Evolutionary conservation across 2,797 vertebrate species (phyloP).

Genomic region (Propithecus perrieri): DNA sequence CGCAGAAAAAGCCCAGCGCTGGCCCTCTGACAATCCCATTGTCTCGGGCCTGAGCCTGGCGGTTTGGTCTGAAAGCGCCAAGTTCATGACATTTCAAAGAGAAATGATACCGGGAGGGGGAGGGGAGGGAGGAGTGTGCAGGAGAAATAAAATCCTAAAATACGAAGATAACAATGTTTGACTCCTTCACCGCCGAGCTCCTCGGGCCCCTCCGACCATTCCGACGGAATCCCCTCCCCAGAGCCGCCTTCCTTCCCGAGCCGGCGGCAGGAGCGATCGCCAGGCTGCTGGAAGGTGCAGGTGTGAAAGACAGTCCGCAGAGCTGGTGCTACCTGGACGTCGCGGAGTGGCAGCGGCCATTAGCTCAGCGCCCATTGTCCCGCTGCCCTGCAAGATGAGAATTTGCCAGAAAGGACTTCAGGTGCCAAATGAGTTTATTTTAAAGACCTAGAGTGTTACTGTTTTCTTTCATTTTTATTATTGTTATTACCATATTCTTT

Average conservation of each 20-base stretch:
- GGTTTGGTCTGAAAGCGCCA: constrained; percentile 85
- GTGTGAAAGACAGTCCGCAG: constrained; percentile 39
- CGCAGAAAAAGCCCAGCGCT: constrained; percentile 84
- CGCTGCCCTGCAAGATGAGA: background rate
- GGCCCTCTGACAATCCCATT: constrained; percentile 85
- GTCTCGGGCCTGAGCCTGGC: constrained; percentile 77
- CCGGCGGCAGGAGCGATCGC: background rate
- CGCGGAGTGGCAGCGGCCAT: rapidly evolving
- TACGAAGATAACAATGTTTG: background rate
- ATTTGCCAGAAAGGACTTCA: background rate
- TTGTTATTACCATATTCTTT: background rate
- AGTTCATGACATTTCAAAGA: constrained; percentile 87
- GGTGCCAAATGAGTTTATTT: constrained; percentile 60
- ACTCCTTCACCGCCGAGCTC: background rate
- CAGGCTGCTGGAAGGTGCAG: constrained; percentile 35
- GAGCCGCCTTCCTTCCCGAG: no score
- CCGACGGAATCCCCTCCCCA: background rate
- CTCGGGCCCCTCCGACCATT: background rate
- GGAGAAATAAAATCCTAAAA: constrained; percentile 42
- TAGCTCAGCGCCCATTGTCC: constrained; percentile 73
- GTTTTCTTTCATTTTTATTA: constrained; percentile 31
- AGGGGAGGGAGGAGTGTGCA: background rate
- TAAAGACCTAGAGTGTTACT: background rate
- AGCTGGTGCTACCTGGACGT: no score
- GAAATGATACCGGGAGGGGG: constrained; percentile 75